Conservation (phyloP, 2,888 invertebrate species). For the Papilio gigon region DNA sequence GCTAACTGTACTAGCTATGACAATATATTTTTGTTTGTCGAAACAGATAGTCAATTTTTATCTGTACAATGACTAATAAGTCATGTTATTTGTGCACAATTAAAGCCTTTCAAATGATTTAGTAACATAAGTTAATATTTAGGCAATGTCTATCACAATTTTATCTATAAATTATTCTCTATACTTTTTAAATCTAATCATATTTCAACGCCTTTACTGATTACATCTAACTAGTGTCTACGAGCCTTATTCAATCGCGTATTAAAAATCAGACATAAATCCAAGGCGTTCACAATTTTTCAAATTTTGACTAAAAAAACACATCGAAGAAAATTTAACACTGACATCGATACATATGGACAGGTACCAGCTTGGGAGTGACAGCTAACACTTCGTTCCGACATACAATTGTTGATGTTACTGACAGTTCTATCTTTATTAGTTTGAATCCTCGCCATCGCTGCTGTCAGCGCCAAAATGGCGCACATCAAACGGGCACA, state of each 20-base stretch:
- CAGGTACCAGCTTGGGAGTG: no score
- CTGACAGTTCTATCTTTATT: no score
- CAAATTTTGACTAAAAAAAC: no score
- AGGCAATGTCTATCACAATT: conserved; percentile 76
- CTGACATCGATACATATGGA: no score
- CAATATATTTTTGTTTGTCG: background rate
- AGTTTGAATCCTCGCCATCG: no score
- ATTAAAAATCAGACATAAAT: conserved; percentile 25
- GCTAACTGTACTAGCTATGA: background rate
- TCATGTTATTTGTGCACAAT: conserved; percentile 71
- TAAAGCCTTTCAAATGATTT: conserved; percentile 67
- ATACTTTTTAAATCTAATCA: conserved; percentile 45
- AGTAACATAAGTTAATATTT: conserved; percentile 58
- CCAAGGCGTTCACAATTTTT: conserved; percentile 17
- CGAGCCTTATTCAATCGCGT: conserved; percentile 18
- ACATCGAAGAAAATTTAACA: no score
- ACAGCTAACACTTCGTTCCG: no score
- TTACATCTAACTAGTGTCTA: conserved; percentile 15
- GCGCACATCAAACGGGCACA: no score
- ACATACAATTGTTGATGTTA: no score
- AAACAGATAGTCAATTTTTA: conserved; percentile 3
- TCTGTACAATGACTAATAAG: conserved; percentile 45
- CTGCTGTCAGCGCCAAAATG: no score
- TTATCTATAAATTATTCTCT: conserved; percentile 65
- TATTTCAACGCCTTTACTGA: conserved; percentile 22